phyloP scores from a whole-genome alignment of 2,888 invertebrate genomes.

The Eilema sororculum region DNA sequence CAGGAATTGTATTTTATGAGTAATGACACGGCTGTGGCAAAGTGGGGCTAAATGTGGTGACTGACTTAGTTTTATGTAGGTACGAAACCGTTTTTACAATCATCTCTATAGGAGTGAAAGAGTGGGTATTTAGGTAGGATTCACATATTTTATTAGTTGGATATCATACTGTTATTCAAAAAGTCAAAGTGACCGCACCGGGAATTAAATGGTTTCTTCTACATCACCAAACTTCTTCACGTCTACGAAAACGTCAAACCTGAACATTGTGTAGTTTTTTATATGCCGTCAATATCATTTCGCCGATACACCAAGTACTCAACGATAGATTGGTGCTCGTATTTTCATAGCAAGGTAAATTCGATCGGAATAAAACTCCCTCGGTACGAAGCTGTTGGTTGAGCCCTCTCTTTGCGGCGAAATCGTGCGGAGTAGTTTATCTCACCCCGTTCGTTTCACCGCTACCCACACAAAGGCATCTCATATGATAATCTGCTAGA shows the following conservation, averaged over 20 bases:
- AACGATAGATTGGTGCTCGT: constrained; percentile 55
- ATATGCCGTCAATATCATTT: constrained; percentile 47
- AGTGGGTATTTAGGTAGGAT: neutral
- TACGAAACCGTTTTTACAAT: neutral
- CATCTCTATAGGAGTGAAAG: neutral
- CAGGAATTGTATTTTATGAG: constrained; percentile 56
- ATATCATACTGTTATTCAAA: no score
- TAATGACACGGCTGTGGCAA: constrained; percentile 50
- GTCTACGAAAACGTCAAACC: neutral
- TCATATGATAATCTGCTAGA: constrained; percentile 77
- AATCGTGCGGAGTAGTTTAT: constrained; percentile 83
- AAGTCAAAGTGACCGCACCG: no score
- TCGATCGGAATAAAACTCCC: constrained; percentile 81
- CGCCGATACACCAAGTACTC: constrained; percentile 50
- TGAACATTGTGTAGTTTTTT: constrained; percentile 25
- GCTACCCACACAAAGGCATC: constrained; percentile 71
- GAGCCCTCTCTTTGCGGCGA: constrained; percentile 84
- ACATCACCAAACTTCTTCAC: neutral
- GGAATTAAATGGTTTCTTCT: neutral
- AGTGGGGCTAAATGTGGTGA: neutral
- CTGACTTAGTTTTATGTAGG: neutral
- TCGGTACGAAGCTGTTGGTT: constrained; percentile 66
- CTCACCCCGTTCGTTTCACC: constrained; percentile 72
- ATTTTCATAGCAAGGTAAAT: constrained; percentile 76
- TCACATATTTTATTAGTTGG: no score